phyloP scores from a whole-genome alignment of 2,888 invertebrate genomes.

The Euclidia mi region DNA sequence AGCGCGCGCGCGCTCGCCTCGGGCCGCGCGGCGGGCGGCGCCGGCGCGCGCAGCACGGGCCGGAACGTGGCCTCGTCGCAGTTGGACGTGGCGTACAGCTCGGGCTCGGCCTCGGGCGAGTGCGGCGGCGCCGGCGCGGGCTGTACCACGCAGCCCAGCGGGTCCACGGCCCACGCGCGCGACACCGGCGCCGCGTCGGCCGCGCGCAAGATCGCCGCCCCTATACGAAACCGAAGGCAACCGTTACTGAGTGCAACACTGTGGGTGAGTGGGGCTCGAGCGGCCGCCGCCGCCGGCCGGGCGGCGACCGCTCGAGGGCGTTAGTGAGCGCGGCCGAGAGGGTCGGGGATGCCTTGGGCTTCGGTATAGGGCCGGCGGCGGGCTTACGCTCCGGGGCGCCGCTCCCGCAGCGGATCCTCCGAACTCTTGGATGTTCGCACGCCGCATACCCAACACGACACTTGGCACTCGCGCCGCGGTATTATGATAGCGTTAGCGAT shows the following conservation, averaged over 20 bases:
- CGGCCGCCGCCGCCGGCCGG: not conserved
- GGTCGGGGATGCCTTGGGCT: slow-evolving; percentile 87
- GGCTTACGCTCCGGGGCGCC: slow-evolving; percentile 60
- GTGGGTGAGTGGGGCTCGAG: slow-evolving; percentile 9
- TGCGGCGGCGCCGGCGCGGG: slow-evolving; percentile 63
- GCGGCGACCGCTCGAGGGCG: not conserved
- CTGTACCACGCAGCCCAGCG: slow-evolving; percentile 86
- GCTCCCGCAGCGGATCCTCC: slow-evolving; percentile 71
- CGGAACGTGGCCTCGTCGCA: slow-evolving; percentile 93
- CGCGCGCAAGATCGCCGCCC: slow-evolving; percentile 79
- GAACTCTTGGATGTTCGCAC: slow-evolving; percentile 57
- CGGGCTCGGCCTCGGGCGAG: slow-evolving; percentile 81
- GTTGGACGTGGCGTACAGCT: slow-evolving; percentile 83
- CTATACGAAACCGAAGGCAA: slow-evolving; percentile 96
- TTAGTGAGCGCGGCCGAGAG: slow-evolving; percentile 28
- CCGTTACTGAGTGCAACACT: slow-evolving; percentile 73
- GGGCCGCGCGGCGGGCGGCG: slow-evolving; percentile 69
- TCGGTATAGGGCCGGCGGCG: slow-evolving; percentile 76
- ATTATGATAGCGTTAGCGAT: slow-evolving; percentile 5
- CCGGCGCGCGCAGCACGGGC: slow-evolving; percentile 90
- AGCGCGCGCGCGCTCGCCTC: slow-evolving; percentile 72
- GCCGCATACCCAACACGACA: slow-evolving; percentile 34
- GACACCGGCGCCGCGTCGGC: slow-evolving; percentile 66
- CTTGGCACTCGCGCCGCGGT: slow-evolving; percentile 48
- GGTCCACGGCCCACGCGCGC: slow-evolving; percentile 80